Evolutionary conservation across 1,140 invertebrate species (phyloP), one percentile per base, ranked within the genome.

Genomic region (Stegodyphus mimosarum): DNA sequence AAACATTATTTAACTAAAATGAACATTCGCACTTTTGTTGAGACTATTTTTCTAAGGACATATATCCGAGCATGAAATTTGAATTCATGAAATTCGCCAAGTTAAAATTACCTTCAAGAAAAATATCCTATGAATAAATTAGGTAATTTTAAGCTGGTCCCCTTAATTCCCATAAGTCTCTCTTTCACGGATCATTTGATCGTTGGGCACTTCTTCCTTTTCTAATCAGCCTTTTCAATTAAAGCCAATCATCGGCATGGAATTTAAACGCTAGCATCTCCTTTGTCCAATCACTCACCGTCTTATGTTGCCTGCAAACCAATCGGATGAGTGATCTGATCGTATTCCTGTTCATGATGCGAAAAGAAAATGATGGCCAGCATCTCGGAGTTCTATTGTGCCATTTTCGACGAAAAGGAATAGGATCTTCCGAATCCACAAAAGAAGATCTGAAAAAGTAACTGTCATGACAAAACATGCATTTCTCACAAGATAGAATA

Each of bases 101-200:
- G 33, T 33, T 33, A 33, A 33, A 33, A 1, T 33, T 33, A 33
- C 33, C 33, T 33, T 33, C 33, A 33, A 33, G 33, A 33, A 33
- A 33, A 33, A 33, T 33, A 33, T 33, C 55, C 55, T 1, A 60
- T 1, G 55, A 60, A 15, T 60, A 15, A 60, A 60, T 15, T 60
- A 60, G 15, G 55, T 10, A 15, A n/a, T 7, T 67, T 67, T 7
- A 18, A 67, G 55, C 2, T n/a, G 17, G 64, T 7, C 64, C 64
- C 64, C n/a, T 67, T n/a, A 67, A 67, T 67, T 67, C 64, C 64
- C 64, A 67, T 15, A 67, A 67, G 64, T 9, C 64, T 67, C 64
- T 67, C 64, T 67, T 67, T 67, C 64, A 67, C 64, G 64, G 11
- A 67, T 67, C 64, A 67, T 67, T 67, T 67, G 64, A n/a, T 67